Base-by-base conservation (phyloP, 2,113 vertebrate genomes). In the Entosphenus tridentatus region DNA sequence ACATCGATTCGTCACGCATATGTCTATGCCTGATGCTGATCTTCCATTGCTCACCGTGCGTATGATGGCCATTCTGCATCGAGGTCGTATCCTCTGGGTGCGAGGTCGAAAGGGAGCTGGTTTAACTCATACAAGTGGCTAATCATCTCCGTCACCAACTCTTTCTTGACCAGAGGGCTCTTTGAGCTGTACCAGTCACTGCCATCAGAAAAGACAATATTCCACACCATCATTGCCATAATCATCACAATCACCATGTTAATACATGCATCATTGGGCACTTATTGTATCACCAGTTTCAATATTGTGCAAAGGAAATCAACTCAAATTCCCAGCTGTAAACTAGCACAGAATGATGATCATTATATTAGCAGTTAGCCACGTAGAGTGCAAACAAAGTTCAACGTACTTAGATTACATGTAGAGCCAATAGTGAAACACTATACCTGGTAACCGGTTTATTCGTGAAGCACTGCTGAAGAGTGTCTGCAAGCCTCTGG, bases 401-500 rank as follows among this genome's bases (percentile, higher is more conserved):
- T 39, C 39, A 39, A 39, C 39, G 39, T 39, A 39, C 39, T 39
- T 39, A 39, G 39, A 39, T 39, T 39, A 39, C 39, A 6, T 39
- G 39, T 5, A 39, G 39, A 39, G 39, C 39, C 39, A 39, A 39
- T 39, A 39, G 39, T 39, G 39, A 39, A 39, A 39, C 39, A 17
- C 13, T 62, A 13, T 75, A 96, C 92, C 89, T 85, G 71, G 90
- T 95, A 75, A 89, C 81, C 72, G 81, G 86, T 70, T 83, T 80
- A 76, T 97, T 91, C 77, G 93, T 87, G 67, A 97, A 81, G 78
- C 92, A 97, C 69, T 95, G 92, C 76, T 96, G 92, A 70, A 97
- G 77, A 2, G 89, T 95, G 77, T 97, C 92, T 17, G 89, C 92
- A 57, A 97, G 78, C 57, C 92, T 81, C 78, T 97, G 89, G 75